A percentile compares a stretch with the other conserved stretches of the same genome.
phyloP scores from a whole-genome alignment of 1,140 invertebrate species.

The Eriocheir sinensis region DNA sequence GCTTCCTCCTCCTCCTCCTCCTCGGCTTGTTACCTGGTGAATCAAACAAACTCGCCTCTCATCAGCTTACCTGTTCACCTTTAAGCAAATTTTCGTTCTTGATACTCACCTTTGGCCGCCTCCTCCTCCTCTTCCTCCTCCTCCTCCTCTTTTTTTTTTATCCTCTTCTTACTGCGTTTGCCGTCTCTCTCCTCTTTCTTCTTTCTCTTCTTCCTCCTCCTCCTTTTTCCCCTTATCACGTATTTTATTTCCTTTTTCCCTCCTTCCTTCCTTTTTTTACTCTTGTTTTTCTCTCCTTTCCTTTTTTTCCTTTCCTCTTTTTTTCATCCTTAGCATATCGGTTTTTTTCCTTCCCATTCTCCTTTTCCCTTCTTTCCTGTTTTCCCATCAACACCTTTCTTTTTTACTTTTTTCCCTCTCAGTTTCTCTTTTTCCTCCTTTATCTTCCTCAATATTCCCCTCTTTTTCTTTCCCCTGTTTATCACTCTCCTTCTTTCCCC shows the following conservation, averaged over 20 bases:
- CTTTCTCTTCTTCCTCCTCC: background rate
- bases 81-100: background rate
- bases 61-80: background rate
- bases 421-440: background rate
- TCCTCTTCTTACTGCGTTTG: background rate
- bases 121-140: background rate
- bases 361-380: background rate
- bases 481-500: background rate
- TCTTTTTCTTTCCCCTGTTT: background rate
- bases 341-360: background rate
- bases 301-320: constrained; percentile 28
- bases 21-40: background rate
- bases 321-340: background rate
- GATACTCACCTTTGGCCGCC: background rate
- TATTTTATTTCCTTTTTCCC: background rate
- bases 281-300: background rate
- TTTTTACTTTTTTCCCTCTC: background rate
- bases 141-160: background rate
- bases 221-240: background rate
- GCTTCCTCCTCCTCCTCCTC: too few relatives aligned
- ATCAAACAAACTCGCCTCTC: background rate
- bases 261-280: background rate
- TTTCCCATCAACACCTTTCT: too few relatives aligned
- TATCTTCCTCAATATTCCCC: background rate
- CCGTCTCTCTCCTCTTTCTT: background rate